These are phyloP conservation scores for Craterocephalus amniculus DNA, from an alignment of 2,797 vertebrate genomes.

Conservation along the genomic window DNA sequence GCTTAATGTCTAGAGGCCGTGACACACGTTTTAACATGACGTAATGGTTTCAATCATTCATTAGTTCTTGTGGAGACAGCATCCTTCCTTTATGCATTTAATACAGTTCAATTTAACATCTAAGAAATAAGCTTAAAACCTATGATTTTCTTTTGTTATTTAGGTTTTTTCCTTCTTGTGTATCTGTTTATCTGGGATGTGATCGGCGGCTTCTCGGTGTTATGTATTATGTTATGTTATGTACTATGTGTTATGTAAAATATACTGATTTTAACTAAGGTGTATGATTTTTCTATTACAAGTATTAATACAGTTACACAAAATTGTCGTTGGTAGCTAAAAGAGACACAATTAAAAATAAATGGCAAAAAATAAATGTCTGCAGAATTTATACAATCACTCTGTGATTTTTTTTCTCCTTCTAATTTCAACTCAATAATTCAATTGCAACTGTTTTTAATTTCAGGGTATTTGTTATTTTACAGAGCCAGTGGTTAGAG, in stretches of 20 bases:
- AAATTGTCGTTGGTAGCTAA: not conserved
- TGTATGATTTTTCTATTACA: not conserved
- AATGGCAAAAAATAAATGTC: not conserved
- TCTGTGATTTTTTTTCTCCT: not conserved
- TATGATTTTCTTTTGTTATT: not conserved
- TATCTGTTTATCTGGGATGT: not conserved
- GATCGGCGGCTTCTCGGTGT: not conserved
- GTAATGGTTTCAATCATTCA: constrained; percentile 7
- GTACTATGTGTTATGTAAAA: too few species aligned
- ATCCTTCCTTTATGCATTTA: not conserved
- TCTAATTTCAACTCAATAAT: not conserved
- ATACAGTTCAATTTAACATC: not conserved
- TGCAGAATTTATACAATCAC: not conserved
- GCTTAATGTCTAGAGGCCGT: constrained; percentile 37
- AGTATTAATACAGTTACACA: not conserved
- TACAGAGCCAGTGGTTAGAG: not conserved
- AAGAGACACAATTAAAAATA: not conserved
- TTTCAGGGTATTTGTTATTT: not conserved
- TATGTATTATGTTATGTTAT: too few species aligned
- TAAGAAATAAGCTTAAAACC: not conserved
- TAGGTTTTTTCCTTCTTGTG: not conserved
- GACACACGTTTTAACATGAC: constrained; percentile 28
- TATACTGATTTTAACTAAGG: not conserved
- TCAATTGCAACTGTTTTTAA: not conserved
- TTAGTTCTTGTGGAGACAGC: not conserved